Percentiles rank a stretch among this genome's conserved stretches.
Conservation (phyloP, 1,140 invertebrate genomes). For the Drosophila nannoptera region DNA sequence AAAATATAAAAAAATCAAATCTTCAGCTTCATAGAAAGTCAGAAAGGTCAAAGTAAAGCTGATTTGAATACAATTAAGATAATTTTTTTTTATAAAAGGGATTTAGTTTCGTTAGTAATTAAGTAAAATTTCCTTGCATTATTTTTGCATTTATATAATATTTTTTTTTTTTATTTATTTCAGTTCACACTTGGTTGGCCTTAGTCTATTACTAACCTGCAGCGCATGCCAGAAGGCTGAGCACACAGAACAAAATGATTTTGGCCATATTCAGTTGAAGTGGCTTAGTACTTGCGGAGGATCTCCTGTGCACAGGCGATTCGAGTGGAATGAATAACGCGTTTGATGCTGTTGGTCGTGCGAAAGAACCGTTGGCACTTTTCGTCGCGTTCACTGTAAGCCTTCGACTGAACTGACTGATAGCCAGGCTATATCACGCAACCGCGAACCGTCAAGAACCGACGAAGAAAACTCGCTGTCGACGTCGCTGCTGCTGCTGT, state of each 20-base stretch:
- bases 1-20: too few relatives aligned
- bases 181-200: not conserved
- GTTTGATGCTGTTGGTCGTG: slow-evolving; percentile 38
- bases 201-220: slow-evolving; percentile 66
- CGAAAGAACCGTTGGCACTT: slow-evolving; percentile 58
- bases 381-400: slow-evolving; percentile 76
- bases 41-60: slow-evolving; percentile 19
- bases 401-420: slow-evolving; percentile 71
- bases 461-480: slow-evolving; percentile 40
- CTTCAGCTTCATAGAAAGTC: too few relatives aligned
- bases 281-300: slow-evolving; percentile 31
- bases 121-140: not conserved
- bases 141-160: slow-evolving; percentile 4
- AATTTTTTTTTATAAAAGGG: too few relatives aligned
- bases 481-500: slow-evolving; percentile 12
- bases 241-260: slow-evolving; percentile 70
- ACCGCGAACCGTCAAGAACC: slow-evolving; percentile 61
- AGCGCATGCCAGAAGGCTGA: slow-evolving; percentile 72
- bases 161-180: slow-evolving; percentile 5
- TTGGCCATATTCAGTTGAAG: slow-evolving; percentile 67
- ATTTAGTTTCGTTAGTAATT: too few relatives aligned
- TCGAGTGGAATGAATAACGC: slow-evolving; percentile 30
- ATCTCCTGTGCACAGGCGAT: slow-evolving; percentile 24
- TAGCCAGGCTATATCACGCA: slow-evolving; percentile 65
- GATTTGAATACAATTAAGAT: not conserved